Conservation (phyloP, 2,113 vertebrate species). For the Gopherus flavomarginatus region DNA sequence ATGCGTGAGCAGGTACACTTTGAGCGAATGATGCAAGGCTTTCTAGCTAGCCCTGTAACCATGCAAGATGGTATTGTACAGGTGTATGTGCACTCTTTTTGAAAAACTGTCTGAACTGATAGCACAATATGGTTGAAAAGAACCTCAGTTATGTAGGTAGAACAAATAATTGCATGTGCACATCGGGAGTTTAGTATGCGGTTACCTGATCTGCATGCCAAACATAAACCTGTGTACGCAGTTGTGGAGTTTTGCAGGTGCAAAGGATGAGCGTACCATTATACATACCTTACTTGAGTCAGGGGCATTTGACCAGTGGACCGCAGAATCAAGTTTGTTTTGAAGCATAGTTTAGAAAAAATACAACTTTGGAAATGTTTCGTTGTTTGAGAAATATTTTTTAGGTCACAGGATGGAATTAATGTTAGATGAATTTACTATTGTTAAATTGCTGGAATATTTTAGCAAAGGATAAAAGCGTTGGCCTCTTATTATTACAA, state of each 20-base stretch:
- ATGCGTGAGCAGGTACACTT: background rate
- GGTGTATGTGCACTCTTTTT: background rate
- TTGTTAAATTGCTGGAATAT: background rate
- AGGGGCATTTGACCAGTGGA: background rate
- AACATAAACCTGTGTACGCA: background rate
- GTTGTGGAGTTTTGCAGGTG: background rate
- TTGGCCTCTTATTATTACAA: background rate
- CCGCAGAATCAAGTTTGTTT: background rate
- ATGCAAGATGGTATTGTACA: background rate
- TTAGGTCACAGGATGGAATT: background rate
- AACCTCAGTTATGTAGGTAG: background rate
- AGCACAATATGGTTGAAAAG: background rate
- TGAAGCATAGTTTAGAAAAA: background rate
- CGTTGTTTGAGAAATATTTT: background rate
- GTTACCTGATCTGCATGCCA: background rate
- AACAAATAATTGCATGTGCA: background rate
- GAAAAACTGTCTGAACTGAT: background rate
- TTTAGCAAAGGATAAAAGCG: background rate
- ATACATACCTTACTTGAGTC: background rate
- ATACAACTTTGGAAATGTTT: background rate
- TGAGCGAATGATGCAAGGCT: accelerated
- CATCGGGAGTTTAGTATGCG: background rate
- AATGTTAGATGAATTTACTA: background rate
- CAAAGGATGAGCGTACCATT: background rate
- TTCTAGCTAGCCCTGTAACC: background rate